A percentile compares a stretch with the other conserved stretches of the same genome.
Conservation (phyloP, 1,140 invertebrate genomes). For the Theocolax elegans region DNA sequence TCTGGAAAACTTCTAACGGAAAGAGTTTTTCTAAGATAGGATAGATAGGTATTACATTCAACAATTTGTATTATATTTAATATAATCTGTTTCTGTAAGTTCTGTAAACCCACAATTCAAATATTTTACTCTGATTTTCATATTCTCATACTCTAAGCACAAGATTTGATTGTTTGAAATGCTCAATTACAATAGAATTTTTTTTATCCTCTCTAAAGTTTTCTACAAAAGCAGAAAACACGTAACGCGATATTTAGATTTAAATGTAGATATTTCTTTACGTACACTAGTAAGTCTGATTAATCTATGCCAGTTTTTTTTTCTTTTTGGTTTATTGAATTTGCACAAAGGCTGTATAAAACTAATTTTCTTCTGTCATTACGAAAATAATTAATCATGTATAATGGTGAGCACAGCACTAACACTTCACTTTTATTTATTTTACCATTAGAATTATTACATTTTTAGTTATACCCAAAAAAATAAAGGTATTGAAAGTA, state of each 20-base stretch:
- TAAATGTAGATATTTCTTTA: conserved; percentile 1
- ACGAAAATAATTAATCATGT: conserved; percentile 28
- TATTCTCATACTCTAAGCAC: too few species aligned
- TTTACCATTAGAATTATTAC: too few species aligned
- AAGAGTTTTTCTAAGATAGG: conserved; percentile 11
- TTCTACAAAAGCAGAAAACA: conserved; percentile 22
- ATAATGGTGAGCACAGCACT: background rate
- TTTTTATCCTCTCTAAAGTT: conserved; percentile 1
- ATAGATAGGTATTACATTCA: conserved; percentile 28
- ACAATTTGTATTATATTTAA: conserved; percentile 10
- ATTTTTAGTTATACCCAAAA: background rate
- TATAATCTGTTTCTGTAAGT: background rate
- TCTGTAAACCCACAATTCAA: too few species aligned
- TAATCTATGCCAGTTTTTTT: background rate
- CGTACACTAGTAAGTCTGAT: background rate
- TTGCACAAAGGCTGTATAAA: conserved; percentile 28
- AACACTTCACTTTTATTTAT: background rate
- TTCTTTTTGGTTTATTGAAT: conserved; percentile 12
- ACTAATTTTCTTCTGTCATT: conserved; percentile 31
- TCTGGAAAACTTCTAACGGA: conserved; percentile 26
- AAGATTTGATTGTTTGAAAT: conserved; percentile 21
- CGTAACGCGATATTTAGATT: conserved; percentile 7
- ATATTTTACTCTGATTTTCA: too few species aligned
- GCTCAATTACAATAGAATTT: background rate
- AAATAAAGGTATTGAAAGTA: too few species aligned